Evolutionary conservation across 37 sponge, comb jelly and placozoan species (phyloP).

Genomic region (Bolinopsis microptera): DNA sequence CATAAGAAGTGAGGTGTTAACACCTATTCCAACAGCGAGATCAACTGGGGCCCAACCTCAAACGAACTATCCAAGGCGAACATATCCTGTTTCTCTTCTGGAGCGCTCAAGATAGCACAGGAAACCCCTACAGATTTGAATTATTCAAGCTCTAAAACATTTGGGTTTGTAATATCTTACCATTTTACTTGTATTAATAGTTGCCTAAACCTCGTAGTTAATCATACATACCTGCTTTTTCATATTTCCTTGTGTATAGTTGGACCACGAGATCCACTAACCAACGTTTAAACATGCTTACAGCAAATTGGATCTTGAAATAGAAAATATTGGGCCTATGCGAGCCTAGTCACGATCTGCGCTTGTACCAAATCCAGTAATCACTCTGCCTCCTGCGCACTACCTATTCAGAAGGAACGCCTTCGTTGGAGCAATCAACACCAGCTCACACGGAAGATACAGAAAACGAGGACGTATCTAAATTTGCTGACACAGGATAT

Average conservation of each 20-base stretch:
- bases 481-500: constrained; percentile 33
- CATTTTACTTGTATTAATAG: background rate
- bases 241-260: too few relatives aligned
- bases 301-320: too few relatives aligned
- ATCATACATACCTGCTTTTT: too few relatives aligned
- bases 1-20: constrained; percentile 72
- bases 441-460: background rate
- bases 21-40: constrained; percentile 95
- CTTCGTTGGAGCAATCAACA: background rate
- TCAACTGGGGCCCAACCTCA: constrained; percentile 82
- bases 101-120: constrained; percentile 85
- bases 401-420: constrained; percentile 50
- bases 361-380: too few relatives aligned
- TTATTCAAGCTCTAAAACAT: constrained; percentile 80
- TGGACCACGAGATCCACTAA: too few relatives aligned
- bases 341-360: too few relatives aligned
- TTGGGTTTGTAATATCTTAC: background rate
- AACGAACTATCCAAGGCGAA: constrained; percentile 91
- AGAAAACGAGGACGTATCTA: background rate
- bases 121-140: constrained; percentile 92
- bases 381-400: too few relatives aligned
- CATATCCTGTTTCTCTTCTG: constrained; percentile 87
- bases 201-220: too few relatives aligned
- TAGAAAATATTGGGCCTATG: too few relatives aligned
- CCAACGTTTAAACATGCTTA: too few relatives aligned